phyloP scores from a whole-genome alignment of 2,888 invertebrate genomes.

The Xestia rhomboidea region DNA sequence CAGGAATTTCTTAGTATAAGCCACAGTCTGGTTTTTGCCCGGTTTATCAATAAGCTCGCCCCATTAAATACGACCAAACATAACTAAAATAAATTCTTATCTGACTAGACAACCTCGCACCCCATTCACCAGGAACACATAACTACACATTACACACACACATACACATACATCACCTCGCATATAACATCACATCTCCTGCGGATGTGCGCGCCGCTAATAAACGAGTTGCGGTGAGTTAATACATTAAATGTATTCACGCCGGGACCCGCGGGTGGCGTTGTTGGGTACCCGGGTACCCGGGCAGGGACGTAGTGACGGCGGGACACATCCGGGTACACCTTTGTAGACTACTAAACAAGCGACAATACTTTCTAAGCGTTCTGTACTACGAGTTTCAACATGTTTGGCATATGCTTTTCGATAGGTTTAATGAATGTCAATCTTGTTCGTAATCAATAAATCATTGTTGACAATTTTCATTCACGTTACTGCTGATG shows the following conservation, averaged over 20 bases:
- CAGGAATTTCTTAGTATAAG: not conserved
- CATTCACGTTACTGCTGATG: not conserved
- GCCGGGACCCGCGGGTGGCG: conserved; percentile 58
- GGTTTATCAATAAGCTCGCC: not conserved
- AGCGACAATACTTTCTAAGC: not conserved
- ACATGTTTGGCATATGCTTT: not conserved
- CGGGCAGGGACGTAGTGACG: conserved; percentile 35
- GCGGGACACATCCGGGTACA: conserved; percentile 12
- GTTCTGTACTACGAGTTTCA: not conserved
- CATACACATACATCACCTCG: conserved; percentile 5
- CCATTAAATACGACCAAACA: not conserved
- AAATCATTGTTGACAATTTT: no score
- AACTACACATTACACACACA: not conserved
- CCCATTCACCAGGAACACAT: not conserved
- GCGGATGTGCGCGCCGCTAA: conserved; percentile 45
- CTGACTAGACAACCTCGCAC: not conserved
- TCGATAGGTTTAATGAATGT: not conserved
- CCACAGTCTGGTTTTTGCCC: not conserved
- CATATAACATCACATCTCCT: conserved; percentile 1
- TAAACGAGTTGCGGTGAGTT: conserved; percentile 66
- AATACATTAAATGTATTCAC: conserved; percentile 80
- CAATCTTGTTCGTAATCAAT: no score
- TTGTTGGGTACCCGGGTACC: conserved; percentile 40
- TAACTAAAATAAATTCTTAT: not conserved
- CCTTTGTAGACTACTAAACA: not conserved